Evolutionary conservation across 2,113 vertebrate species (phyloP).

Genomic region (Falco punctatus): DNA sequence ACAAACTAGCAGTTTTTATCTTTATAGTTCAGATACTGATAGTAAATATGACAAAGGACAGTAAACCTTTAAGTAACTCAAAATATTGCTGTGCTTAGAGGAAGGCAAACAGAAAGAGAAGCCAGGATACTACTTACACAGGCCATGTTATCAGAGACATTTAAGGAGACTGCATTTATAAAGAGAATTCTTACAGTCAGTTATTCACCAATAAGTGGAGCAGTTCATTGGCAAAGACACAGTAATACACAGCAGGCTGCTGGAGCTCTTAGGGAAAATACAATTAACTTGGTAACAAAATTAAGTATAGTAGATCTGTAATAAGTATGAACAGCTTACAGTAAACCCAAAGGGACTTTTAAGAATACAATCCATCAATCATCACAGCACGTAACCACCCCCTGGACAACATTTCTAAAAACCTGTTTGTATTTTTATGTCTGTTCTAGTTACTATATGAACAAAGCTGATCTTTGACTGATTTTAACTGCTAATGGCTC

Average conservation of each 20-base stretch:
- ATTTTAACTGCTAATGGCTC: background rate
- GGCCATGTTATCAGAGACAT: background rate
- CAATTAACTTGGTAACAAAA: conserved; percentile 63
- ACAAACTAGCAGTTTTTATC: background rate
- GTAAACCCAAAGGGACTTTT: conserved; percentile 48
- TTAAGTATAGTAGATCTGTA: conserved; percentile 57
- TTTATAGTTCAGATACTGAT: conserved; percentile 17
- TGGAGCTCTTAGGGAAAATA: conserved; percentile 57
- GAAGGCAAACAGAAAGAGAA: background rate
- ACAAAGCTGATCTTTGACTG: background rate
- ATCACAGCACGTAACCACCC: conserved; percentile 22
- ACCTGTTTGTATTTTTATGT: conserved; percentile 17
- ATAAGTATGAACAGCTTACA: conserved; percentile 51
- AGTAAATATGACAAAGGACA: conserved; percentile 43
- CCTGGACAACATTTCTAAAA: conserved; percentile 4
- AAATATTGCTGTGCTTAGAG: background rate
- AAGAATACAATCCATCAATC: conserved; percentile 57
- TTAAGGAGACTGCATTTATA: conserved; percentile 20
- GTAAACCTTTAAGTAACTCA: conserved; percentile 7
- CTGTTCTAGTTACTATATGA: background rate
- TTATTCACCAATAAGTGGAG: conserved; percentile 54
- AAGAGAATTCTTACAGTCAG: conserved; percentile 48
- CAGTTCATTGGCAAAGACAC: conserved; percentile 49
- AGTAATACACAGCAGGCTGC: conserved; percentile 40
- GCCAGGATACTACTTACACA: background rate